Evolutionary conservation across 2,797 vertebrate genomes (phyloP).

Genomic region (Amphiprion clarkii): DNA sequence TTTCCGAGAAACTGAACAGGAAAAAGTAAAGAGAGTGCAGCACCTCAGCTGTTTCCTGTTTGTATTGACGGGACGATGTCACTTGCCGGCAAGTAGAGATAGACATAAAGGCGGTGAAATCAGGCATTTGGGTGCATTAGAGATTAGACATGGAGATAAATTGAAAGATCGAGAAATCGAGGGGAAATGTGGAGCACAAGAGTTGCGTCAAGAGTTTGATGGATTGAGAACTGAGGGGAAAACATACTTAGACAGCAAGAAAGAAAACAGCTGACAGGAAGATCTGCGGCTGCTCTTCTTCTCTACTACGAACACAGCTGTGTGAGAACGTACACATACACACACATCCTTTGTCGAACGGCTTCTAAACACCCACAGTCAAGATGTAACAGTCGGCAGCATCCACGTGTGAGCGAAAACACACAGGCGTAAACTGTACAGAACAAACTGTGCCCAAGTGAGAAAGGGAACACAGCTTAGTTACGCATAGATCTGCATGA

Average conservation of each 20-base stretch:
- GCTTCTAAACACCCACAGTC: slow-evolving; percentile 64
- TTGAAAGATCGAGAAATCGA: not conserved
- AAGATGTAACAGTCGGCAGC: slow-evolving; percentile 42
- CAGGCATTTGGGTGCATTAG: slow-evolving; percentile 31
- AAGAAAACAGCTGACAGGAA: slow-evolving; percentile 79
- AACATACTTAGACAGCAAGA: slow-evolving; percentile 30
- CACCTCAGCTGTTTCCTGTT: slow-evolving; percentile 82
- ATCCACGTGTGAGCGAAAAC: slow-evolving; percentile 39
- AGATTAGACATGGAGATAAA: slow-evolving; percentile 19
- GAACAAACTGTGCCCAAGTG: slow-evolving; percentile 40
- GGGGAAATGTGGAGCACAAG: not conserved
- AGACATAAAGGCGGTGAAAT: slow-evolving; percentile 22
- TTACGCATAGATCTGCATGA: not conserved
- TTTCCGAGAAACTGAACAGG: slow-evolving; percentile 75
- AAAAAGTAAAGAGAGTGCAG: slow-evolving; percentile 43
- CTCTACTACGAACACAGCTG: slow-evolving; percentile 61
- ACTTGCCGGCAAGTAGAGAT: not conserved
- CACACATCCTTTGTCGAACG: slow-evolving; percentile 29
- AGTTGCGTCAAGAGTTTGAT: slow-evolving; percentile 10
- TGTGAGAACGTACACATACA: slow-evolving; percentile 37
- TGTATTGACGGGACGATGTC: slow-evolving; percentile 35
- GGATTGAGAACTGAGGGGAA: slow-evolving; percentile 17
- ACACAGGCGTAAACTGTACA: slow-evolving; percentile 44
- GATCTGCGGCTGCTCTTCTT: slow-evolving; percentile 44
- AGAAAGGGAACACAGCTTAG: slow-evolving; percentile 27